These are phyloP conservation scores for Eptesicus fuscus DNA, from an alignment of 2,113 vertebrate genomes.

Conservation along the genomic window DNA sequence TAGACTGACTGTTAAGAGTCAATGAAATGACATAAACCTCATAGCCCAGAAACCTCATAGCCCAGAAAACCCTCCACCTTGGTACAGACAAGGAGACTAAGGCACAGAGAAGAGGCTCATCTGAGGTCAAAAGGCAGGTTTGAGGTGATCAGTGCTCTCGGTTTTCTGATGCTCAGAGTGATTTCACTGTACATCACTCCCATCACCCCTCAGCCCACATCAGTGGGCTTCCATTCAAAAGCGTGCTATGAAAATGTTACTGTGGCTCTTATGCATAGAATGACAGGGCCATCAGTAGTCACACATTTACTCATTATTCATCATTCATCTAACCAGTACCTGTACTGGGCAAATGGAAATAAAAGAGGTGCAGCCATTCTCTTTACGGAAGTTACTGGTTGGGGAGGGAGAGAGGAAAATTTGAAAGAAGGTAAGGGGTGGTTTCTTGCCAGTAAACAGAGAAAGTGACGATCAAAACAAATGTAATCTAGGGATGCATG, in stretches of 20 bases:
- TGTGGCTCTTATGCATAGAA: background rate
- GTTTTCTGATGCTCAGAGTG: background rate
- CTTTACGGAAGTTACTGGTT: background rate
- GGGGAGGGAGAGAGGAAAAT: too few relatives aligned
- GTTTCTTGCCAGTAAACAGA: background rate
- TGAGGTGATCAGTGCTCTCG: fast-evolving
- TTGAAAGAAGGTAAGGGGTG: fast-evolving
- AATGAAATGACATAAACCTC: background rate
- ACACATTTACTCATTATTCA: background rate
- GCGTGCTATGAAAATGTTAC: background rate
- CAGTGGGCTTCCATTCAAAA: background rate
- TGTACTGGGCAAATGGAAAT: background rate
- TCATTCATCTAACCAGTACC: background rate
- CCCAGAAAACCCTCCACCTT: background rate
- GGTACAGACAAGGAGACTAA: background rate
- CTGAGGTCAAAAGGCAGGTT: background rate
- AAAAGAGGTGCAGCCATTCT: background rate
- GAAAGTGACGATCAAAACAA: background rate
- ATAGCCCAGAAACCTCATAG: fast-evolving
- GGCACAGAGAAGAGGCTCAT: background rate
- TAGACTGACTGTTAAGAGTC: background rate
- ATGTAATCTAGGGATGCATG: background rate
- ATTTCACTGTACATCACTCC: background rate
- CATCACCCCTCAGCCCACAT: fast-evolving
- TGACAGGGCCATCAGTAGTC: fast-evolving